Evolutionary conservation across 2,797 vertebrate species (phyloP).

Genomic region (Ispidina lecontei): DNA sequence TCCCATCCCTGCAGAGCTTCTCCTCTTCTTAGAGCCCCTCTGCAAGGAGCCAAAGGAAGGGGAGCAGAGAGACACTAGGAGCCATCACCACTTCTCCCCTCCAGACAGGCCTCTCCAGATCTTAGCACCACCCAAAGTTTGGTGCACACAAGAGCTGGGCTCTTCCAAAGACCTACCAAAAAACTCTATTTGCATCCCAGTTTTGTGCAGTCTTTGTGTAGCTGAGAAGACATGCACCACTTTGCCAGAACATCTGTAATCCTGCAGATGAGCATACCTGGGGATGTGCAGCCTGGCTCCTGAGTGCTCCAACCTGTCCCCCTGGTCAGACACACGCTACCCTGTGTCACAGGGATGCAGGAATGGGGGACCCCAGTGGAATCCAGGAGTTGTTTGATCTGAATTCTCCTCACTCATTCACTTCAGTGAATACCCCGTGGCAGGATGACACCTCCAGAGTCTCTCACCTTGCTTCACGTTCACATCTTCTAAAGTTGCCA

Average conservation of each 20-base stretch:
- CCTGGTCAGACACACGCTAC: accelerated
- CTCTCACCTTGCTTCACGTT: not conserved
- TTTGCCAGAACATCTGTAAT: not conserved
- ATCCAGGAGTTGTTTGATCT: not conserved
- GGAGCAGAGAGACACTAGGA: too few species aligned
- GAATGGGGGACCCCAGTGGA: not conserved
- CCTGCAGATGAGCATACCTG: not conserved
- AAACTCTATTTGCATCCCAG: not conserved
- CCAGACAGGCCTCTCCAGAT: too few species aligned
- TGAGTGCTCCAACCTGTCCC: not conserved
- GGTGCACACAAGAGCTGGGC: too few species aligned
- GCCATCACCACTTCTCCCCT: too few species aligned
- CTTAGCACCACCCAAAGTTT: too few species aligned
- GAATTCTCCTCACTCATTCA: not conserved
- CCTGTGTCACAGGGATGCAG: accelerated
- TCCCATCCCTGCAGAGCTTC: too few species aligned
- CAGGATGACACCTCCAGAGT: not conserved
- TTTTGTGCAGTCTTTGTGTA: not conserved
- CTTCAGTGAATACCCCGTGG: not conserved
- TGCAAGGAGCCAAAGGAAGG: too few species aligned
- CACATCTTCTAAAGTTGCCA: not conserved
- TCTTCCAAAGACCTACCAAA: not conserved
- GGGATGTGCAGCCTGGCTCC: not conserved
- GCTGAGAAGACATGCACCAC: not conserved
- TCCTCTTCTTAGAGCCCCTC: too few species aligned